Conservation (phyloP, 2,113 vertebrate species). For the Cygnus buccinator region DNA sequence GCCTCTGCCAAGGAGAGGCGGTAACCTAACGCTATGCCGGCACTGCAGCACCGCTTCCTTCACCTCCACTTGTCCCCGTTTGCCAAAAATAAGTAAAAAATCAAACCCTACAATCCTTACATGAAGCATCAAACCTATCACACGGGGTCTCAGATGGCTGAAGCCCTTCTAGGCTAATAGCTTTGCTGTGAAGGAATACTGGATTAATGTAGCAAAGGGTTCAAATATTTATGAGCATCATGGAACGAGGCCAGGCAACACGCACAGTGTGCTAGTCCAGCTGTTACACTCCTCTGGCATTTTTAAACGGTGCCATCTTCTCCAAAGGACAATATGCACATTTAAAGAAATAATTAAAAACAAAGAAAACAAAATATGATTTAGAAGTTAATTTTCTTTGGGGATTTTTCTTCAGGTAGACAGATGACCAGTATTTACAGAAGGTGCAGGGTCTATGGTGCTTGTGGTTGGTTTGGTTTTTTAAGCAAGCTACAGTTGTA, state of each 20-base stretch:
- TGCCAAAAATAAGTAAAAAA: background rate
- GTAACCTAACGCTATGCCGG: background rate
- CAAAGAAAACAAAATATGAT: background rate
- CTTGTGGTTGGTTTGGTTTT: background rate
- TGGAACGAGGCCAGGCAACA: background rate
- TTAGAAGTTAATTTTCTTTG: background rate
- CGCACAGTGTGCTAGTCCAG: rapidly evolving
- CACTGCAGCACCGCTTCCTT: background rate
- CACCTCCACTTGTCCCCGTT: background rate
- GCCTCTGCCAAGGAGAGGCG: background rate
- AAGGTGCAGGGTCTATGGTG: background rate
- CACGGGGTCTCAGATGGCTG: background rate
- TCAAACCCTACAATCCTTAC: background rate
- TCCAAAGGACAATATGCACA: background rate
- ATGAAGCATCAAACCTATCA: background rate
- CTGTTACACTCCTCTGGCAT: background rate
- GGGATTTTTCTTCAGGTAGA: background rate
- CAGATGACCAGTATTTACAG: background rate
- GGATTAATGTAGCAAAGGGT: background rate
- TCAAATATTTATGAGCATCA: background rate
- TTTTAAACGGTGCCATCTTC: background rate
- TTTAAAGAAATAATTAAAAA: background rate
- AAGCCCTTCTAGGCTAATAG: background rate
- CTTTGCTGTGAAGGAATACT: background rate
- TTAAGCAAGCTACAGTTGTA: background rate